A percentile compares a stretch with the other conserved stretches of the same genome.
These are phyloP conservation scores for Stegodyphus mimosarum DNA, from an alignment of 1,140 invertebrate species.

Conservation along the genomic window DNA sequence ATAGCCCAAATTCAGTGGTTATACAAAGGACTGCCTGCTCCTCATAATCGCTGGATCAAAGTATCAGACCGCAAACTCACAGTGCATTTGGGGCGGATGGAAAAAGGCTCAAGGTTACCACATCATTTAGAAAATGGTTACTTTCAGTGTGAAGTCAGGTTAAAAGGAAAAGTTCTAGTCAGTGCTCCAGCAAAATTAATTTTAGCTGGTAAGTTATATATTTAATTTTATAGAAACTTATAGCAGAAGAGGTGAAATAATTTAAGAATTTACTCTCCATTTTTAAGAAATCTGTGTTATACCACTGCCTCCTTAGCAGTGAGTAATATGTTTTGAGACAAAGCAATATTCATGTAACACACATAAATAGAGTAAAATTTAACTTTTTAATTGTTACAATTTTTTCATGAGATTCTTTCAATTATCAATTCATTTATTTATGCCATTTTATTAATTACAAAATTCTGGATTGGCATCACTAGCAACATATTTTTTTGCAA, in stretches of 20 bases:
- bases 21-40: constrained; percentile 51
- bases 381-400: too few relatives aligned
- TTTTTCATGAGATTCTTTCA: too few relatives aligned
- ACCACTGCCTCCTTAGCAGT: too few relatives aligned
- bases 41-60: constrained; percentile 21
- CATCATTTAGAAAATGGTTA: constrained; percentile 7
- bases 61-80: constrained; percentile 38
- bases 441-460: too few relatives aligned
- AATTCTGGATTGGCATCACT: too few relatives aligned
- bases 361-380: too few relatives aligned
- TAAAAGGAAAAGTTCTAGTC: constrained; percentile 56
- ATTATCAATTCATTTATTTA: too few relatives aligned
- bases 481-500: too few relatives aligned
- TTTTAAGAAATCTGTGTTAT: too few relatives aligned
- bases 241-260: neutral
- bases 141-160: constrained; percentile 62
- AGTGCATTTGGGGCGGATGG: constrained; percentile 21
- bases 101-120: constrained; percentile 14
- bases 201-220: constrained; percentile 51
- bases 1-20: constrained; percentile 55
- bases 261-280: too few relatives aligned
- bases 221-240: neutral
- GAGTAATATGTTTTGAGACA: too few relatives aligned
- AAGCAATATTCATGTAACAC: too few relatives aligned
- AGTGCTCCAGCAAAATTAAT: constrained; percentile 63